Conservation (phyloP, 1,140 invertebrate genomes). For the Aphelenchoides avenae region DNA sequence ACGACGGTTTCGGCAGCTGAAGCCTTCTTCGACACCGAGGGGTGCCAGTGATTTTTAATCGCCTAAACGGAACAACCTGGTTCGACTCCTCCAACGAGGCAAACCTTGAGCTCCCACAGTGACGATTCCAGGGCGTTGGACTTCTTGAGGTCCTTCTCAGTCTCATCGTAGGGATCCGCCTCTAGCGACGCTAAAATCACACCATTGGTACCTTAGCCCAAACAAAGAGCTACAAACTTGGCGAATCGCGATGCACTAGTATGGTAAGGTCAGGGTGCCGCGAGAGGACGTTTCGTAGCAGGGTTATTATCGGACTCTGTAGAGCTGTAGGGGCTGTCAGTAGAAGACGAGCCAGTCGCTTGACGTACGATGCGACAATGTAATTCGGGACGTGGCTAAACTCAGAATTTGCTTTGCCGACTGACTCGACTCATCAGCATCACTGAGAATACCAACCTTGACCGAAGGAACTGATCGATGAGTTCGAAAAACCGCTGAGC, state of each 20-base stretch:
- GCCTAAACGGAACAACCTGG: conserved; percentile 7
- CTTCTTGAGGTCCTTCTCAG: conserved; percentile 18
- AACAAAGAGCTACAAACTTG: background rate
- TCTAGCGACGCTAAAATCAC: conserved; percentile 13
- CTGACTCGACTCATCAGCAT: background rate
- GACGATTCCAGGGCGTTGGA: conserved; percentile 22
- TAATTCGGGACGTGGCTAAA: conserved; percentile 24
- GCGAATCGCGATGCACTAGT: conserved; percentile 18
- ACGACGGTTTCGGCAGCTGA: conserved; percentile 21
- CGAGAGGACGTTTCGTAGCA: conserved; percentile 20
- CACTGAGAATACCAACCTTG: conserved; percentile 20
- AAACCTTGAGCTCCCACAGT: conserved; percentile 26
- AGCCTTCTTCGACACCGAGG: conserved; percentile 29
- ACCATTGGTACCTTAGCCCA: background rate
- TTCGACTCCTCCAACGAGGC: background rate
- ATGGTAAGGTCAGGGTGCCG: conserved; percentile 11
- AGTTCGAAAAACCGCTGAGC: conserved; percentile 25
- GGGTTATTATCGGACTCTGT: conserved; percentile 20
- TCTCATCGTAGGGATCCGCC: conserved; percentile 21
- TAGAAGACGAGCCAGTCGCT: conserved; percentile 13
- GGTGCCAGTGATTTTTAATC: conserved; percentile 28
- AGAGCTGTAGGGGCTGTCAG: conserved; percentile 18
- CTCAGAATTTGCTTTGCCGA: background rate
- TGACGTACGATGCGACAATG: conserved; percentile 20
- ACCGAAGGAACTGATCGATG: conserved; percentile 32